Percentiles rank a stretch among this genome's conserved stretches.
Evolutionary conservation across 2,888 invertebrate genomes (phyloP).

Genomic region (Anodontia alba): DNA sequence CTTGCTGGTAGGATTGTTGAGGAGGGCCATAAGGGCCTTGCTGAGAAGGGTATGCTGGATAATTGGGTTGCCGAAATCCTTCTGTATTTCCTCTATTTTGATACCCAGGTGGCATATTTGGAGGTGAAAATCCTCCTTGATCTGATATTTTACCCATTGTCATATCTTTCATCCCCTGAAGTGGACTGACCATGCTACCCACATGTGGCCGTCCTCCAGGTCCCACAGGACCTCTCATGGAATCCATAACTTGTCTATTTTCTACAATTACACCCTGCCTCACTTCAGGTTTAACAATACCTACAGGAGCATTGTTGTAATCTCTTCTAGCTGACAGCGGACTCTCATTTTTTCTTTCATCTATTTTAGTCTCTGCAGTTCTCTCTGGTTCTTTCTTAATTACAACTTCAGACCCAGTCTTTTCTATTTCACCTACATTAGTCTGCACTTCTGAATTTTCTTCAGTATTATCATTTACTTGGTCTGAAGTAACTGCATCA

Average conservation of each 20-base stretch:
- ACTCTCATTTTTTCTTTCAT: slow-evolving; percentile 35
- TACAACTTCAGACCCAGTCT: slow-evolving; percentile 2
- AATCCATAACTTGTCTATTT: slow-evolving; percentile 53
- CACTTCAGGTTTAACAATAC: slow-evolving; percentile 62
- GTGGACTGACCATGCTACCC: slow-evolving; percentile 43
- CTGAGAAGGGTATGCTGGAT: slow-evolving; percentile 29
- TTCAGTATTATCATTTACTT: not conserved
- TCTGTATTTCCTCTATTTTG: slow-evolving; percentile 26
- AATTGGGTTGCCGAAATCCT: slow-evolving; percentile 13
- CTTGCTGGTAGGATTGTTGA: slow-evolving; percentile 17
- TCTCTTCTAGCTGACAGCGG: slow-evolving; percentile 56
- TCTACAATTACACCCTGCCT: slow-evolving; percentile 63
- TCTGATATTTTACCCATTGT: slow-evolving; percentile 46
- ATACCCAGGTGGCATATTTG: slow-evolving; percentile 12
- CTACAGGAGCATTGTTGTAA: slow-evolving; percentile 61
- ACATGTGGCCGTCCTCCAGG: slow-evolving; percentile 27
- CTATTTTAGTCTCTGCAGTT: slow-evolving; percentile 4
- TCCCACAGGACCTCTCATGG: slow-evolving; percentile 4
- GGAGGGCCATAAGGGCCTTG: slow-evolving; percentile 26
- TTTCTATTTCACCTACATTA: slow-evolving; percentile 38
- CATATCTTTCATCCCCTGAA: slow-evolving; percentile 58
- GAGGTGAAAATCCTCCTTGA: slow-evolving; percentile 38
- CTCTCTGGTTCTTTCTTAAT: slow-evolving; percentile 7
- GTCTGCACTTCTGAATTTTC: not conserved
- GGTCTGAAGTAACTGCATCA: not conserved